Evolutionary conservation across 2,888 invertebrate genomes (phyloP), one percentile per base, ranked within the genome.

Genomic region (Smittia aterrima): DNA sequence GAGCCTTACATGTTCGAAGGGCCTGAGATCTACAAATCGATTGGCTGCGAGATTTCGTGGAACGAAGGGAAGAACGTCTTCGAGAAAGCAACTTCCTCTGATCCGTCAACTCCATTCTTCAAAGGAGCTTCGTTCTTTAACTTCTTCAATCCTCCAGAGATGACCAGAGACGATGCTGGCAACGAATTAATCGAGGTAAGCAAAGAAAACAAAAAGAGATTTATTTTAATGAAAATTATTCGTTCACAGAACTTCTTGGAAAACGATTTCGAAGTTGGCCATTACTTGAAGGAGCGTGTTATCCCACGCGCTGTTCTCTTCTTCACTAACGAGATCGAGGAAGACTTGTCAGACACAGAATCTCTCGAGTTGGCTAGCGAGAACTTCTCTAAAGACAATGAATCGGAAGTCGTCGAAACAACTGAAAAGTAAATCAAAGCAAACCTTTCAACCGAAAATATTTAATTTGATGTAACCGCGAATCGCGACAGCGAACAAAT

Each of bases 251-350:
- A 78, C 11, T 79, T 79, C 66, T 75, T 82, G 22, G 79, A 81
- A 76, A 91, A 92, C 74, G 98, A 99, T 85, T 99, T 96, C 84
- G 98, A 98, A 86, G 91, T 98, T 82, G 98, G 98, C 1, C 97
- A 98, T 85, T 96, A 96, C 84, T 91, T 99, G 79, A 91, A 96
- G 79, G 98, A 98, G 83, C 89, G 96, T 74, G 92, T 98, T 73
- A 92, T 99, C 62, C 96, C 98, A 1, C 90, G 95, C 79, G 98
- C 98, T 70, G 92, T 98, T 32, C 88, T 98, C 38, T 97, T 95
- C 81, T 98, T 91, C 85, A 98, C 98, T 72, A 98, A 98, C 79
- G 92, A 92, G 81, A 88, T 86, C 16, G 86, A 90, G 53, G 90
- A 90, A 77, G 90, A 90, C 67, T 67, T 27, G 70, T 71, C 54